Evolutionary conservation across 2,113 vertebrate genomes (phyloP).

Genomic region (Ophthalmolycus amberensis): DNA sequence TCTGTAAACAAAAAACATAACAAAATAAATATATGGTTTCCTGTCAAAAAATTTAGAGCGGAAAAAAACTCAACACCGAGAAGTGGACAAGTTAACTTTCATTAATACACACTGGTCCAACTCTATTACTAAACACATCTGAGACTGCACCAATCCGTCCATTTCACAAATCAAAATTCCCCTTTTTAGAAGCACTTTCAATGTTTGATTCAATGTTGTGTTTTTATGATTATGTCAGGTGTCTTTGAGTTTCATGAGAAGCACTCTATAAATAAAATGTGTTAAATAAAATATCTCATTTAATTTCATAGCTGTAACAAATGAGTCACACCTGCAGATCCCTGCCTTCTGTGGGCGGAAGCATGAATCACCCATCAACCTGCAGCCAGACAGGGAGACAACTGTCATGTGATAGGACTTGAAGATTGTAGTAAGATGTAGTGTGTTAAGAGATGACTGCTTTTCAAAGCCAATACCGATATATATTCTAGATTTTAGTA

Average conservation of each 20-base stretch:
- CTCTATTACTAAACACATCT: no score
- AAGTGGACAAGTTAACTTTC: no score
- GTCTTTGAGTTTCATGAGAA: no score
- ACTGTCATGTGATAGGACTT: background rate
- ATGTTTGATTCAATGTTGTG: no score
- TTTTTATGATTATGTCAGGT: no score
- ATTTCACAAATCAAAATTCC: no score
- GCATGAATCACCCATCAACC: slow-evolving; percentile 23
- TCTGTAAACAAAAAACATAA: background rate
- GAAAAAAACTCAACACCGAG: background rate
- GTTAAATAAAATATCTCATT: background rate
- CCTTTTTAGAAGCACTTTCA: no score
- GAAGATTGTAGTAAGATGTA: background rate
- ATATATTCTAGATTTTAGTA: no score
- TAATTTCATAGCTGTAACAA: slow-evolving; percentile 5
- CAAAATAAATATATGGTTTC: background rate
- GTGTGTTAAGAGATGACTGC: no score
- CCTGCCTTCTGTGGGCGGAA: slow-evolving; percentile 1
- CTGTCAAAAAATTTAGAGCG: background rate
- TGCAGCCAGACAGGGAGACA: background rate
- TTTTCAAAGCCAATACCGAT: no score
- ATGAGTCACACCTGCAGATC: slow-evolving; percentile 20
- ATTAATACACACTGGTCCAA: background rate
- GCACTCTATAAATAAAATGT: background rate
- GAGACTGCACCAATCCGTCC: no score